Conservation (phyloP, 1,140 invertebrate genomes). For the Euwallacea fornicatus region DNA sequence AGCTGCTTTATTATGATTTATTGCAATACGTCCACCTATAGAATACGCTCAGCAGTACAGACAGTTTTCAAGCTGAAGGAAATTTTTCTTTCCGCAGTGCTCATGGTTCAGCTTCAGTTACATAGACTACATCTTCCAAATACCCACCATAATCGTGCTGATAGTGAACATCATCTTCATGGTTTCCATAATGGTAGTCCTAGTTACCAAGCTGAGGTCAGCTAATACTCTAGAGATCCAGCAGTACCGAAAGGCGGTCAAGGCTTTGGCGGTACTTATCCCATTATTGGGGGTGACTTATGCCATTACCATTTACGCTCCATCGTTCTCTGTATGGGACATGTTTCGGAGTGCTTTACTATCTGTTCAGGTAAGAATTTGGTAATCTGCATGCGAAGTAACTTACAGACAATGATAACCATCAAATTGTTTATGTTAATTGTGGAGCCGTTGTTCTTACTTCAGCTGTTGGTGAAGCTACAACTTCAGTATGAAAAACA, state of each 20-base stretch:
- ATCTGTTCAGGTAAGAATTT: slow-evolving; percentile 72
- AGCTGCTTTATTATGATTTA: neutral
- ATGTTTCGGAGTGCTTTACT: slow-evolving; percentile 73
- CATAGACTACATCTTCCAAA: slow-evolving; percentile 80
- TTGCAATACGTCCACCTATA: neutral
- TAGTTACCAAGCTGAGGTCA: slow-evolving; percentile 88
- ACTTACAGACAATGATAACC: too few species aligned
- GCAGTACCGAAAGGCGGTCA: slow-evolving; percentile 86
- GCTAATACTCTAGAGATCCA: slow-evolving; percentile 83
- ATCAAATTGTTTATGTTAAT: neutral
- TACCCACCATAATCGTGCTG: slow-evolving; percentile 70
- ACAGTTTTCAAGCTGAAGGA: neutral
- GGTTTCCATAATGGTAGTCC: slow-evolving; percentile 88
- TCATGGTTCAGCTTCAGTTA: slow-evolving; percentile 58
- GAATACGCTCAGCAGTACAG: neutral
- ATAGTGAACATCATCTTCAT: slow-evolving; percentile 85
- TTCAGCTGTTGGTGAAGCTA: too few species aligned
- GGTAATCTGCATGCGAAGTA: neutral
- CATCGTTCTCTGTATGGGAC: slow-evolving; percentile 61
- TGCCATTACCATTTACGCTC: slow-evolving; percentile 76
- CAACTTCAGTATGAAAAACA: too few species aligned
- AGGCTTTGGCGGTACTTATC: slow-evolving; percentile 84
- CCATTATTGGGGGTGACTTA: slow-evolving; percentile 89
- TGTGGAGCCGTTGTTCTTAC: too few species aligned
- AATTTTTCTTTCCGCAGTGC: slow-evolving; percentile 37